Evolutionary conservation across 2,888 invertebrate genomes (phyloP), one percentile per base, ranked within the genome.

Genomic region (Pristionchus japonicus): DNA sequence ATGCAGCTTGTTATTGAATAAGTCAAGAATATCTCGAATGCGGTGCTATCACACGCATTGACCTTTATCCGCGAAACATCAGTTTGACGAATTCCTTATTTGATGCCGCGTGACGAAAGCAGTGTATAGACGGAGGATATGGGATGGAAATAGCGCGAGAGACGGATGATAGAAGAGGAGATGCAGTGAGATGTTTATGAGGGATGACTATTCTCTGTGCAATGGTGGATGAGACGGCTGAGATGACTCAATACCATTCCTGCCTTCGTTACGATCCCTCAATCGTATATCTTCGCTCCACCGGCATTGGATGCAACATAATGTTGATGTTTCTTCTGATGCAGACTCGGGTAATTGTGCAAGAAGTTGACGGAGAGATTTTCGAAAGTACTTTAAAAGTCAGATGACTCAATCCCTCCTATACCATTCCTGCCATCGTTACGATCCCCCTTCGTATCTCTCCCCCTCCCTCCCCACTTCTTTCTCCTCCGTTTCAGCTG

Each of bases 121-220:
- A 27, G 27, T 70, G 3, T 17, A 34, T 15, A 27, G 77, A 77
- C 23, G 77, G n/a, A n/a, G 70, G 70, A 70, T 70, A 70, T 20
- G 70, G 37, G 70, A 70, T 40, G 37, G 20, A 70, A 70, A 70
- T 70, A 70, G 15, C 20, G n/a, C 70, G 37, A 17, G 70, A n/a
- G n/a, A 34, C 70, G 37, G 15, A 20, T 77, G 77, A 47, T 43
- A 47, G 4, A n/a, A n/a, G n/a, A n/a, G n/a, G n/a, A n/a, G n/a
- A n/a, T n/a, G n/a, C n/a, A n/a, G n/a, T n/a, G n/a, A 70, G 70
- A 77, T 77, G 77, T 77, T 23, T 77, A 77, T 74, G 77, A 27
- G 40, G 70, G 70, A 37, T 37, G 70, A 70, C 20, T 31, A 67
- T n/a, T 3, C 43, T 43, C 43, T 43, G 43, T 11, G 11, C 43